Conservation (phyloP, 1,140 invertebrate species). For the Dreissena rostriformis region DNA sequence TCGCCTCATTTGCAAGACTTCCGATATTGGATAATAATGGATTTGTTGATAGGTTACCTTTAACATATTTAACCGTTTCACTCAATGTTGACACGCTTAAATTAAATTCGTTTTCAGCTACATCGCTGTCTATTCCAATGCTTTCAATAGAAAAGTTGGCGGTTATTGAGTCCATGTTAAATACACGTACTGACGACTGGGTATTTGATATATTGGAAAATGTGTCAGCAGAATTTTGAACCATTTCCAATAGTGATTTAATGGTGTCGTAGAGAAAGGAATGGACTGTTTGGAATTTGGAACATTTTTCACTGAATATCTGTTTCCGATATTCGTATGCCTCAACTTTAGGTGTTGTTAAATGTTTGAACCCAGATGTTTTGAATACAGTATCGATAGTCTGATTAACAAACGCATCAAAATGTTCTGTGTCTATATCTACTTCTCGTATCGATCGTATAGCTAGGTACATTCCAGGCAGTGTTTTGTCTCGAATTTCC, state of each 20-base stretch:
- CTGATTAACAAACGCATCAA: background rate
- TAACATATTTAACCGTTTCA: slow-evolving; percentile 5
- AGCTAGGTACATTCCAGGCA: slow-evolving; percentile 1
- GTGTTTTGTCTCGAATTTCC: slow-evolving; percentile 14
- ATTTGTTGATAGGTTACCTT: background rate
- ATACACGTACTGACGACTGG: background rate
- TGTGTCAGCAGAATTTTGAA: background rate
- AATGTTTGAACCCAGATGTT: slow-evolving; percentile 3
- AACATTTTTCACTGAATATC: slow-evolving; percentile 37
- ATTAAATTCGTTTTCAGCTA: slow-evolving; percentile 17
- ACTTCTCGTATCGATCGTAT: slow-evolving; percentile 1
- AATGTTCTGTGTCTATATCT: background rate
- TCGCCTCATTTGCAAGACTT: background rate
- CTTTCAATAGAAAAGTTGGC: background rate
- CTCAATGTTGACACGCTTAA: slow-evolving; percentile 11
- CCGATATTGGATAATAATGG: slow-evolving; percentile 18
- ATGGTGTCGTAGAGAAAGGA: slow-evolving; percentile 29
- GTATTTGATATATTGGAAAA: background rate
- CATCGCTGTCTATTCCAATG: background rate
- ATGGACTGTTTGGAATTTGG: background rate
- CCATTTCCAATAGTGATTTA: slow-evolving; percentile 1
- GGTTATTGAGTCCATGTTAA: background rate
- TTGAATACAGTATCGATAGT: background rate
- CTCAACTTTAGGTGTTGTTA: background rate
- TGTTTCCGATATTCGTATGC: slow-evolving; percentile 5